Evolutionary conservation across 1,140 invertebrate genomes (phyloP).

Genomic region (Ostrea denselamellosa): DNA sequence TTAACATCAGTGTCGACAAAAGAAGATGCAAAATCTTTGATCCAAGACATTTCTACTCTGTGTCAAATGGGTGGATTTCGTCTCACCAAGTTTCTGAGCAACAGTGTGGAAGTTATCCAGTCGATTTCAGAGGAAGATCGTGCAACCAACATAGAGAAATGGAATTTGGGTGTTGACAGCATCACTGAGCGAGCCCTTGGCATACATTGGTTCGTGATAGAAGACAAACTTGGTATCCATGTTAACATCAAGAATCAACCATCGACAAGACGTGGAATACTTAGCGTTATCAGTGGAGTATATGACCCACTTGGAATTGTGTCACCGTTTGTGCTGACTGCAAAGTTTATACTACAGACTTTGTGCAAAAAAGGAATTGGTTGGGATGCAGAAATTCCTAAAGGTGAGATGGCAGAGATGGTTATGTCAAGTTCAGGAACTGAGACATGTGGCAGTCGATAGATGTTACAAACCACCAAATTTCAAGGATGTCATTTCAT

Average conservation of each 20-base stretch:
- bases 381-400: constrained; percentile 53
- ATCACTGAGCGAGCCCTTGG: constrained; percentile 48
- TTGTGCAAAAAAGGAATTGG: constrained; percentile 44
- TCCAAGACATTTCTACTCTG: constrained; percentile 41
- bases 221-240: constrained; percentile 55
- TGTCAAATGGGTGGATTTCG: constrained; percentile 50
- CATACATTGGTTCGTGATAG: constrained; percentile 48
- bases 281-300: constrained; percentile 43
- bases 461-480: constrained; percentile 52
- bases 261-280: constrained; percentile 54
- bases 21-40: constrained; percentile 42
- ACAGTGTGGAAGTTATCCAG: constrained; percentile 45
- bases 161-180: constrained; percentile 11
- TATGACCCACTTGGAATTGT: constrained; percentile 60
- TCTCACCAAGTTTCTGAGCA: no score
- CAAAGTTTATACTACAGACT: constrained; percentile 53
- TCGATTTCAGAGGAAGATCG: constrained; percentile 39
- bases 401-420: constrained; percentile 50
- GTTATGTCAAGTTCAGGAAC: constrained; percentile 9
- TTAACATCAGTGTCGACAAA: constrained; percentile 29
- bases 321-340: constrained; percentile 47
- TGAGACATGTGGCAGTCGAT: constrained; percentile 37
- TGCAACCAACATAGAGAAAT: not conserved
- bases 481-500: constrained; percentile 32
- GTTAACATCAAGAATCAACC: constrained; percentile 41